Evolutionary conservation across 2,113 vertebrate species (phyloP).

Genomic region (Clarias gariepinus): DNA sequence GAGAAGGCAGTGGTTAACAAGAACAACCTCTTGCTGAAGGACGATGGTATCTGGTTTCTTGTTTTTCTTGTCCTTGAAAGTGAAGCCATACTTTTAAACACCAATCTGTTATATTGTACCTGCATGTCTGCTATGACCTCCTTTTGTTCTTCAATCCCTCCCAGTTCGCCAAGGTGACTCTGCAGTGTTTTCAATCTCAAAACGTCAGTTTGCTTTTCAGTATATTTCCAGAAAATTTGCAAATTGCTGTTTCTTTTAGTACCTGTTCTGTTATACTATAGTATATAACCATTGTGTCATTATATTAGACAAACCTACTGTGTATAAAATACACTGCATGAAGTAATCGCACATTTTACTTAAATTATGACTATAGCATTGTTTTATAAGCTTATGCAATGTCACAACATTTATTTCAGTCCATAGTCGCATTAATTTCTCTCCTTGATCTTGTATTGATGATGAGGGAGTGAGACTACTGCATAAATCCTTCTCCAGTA

Average conservation of each 20-base stretch:
- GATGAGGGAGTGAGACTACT: no score
- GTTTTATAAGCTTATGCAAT: no score
- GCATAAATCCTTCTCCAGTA: no score
- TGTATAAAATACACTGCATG: background rate
- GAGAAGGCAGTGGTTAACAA: background rate
- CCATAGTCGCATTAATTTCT: no score
- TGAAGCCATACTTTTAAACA: constrained; percentile 1
- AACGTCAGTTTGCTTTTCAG: constrained; percentile 28
- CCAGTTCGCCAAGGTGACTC: constrained; percentile 36
- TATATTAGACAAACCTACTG: background rate
- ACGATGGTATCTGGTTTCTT: constrained; percentile 17
- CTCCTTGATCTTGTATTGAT: no score
- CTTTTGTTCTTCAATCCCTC: constrained; percentile 31
- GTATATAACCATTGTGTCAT: background rate
- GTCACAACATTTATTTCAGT: no score
- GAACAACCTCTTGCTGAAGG: constrained; percentile 6
- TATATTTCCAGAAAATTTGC: background rate
- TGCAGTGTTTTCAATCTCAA: constrained; percentile 22
- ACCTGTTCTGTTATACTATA: background rate
- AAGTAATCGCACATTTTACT: no score
- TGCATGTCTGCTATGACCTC: constrained; percentile 29
- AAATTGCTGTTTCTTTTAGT: background rate
- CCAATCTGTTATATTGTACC: constrained; percentile 31
- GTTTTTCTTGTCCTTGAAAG: background rate
- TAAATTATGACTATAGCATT: no score